phyloP scores from a whole-genome alignment of 2,113 vertebrate genomes.

The Sebastes schlegelii region DNA sequence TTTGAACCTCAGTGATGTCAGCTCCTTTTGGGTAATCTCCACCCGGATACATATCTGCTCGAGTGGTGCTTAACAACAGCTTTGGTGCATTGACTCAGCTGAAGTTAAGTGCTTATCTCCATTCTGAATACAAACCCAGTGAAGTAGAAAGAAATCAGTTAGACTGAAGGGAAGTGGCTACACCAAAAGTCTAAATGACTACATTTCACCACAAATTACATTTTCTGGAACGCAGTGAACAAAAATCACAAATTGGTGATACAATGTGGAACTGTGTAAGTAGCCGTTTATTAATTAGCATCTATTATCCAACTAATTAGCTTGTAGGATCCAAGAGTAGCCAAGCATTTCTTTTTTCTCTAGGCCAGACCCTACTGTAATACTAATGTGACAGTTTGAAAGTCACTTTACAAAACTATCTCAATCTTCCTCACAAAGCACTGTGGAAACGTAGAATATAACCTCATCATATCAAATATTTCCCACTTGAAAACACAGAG shows the following conservation, averaged over 20 bases:
- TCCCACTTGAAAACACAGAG: slow-evolving; percentile 40
- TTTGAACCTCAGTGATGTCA: slow-evolving; percentile 31
- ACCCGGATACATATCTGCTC: slow-evolving; percentile 38
- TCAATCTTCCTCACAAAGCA: slow-evolving; percentile 16
- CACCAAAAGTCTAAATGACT: slow-evolving; percentile 31
- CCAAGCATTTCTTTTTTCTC: background rate
- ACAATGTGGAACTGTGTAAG: slow-evolving; percentile 9
- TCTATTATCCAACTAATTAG: slow-evolving; percentile 47
- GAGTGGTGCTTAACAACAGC: slow-evolving; percentile 50
- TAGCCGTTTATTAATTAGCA: slow-evolving; percentile 35
- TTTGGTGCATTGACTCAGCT: slow-evolving; percentile 29
- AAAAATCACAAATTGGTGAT: slow-evolving; percentile 30
- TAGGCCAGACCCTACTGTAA: slow-evolving; percentile 38
- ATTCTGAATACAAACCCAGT: slow-evolving; percentile 49
- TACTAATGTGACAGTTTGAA: slow-evolving; percentile 43
- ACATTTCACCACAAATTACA: slow-evolving; percentile 41
- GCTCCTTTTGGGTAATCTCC: slow-evolving; percentile 56
- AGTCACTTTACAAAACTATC: slow-evolving; percentile 28
- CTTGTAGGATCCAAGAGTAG: slow-evolving; percentile 7
- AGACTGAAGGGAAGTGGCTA: slow-evolving; percentile 27
- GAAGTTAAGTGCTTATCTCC: slow-evolving; percentile 35
- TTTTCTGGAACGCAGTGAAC: slow-evolving; percentile 28
- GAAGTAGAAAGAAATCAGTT: slow-evolving; percentile 41
- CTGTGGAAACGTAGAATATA: slow-evolving; percentile 30
- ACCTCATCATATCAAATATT: slow-evolving; percentile 62